Base-by-base conservation (phyloP, 2,113 vertebrate species). In the Oryzias melastigma region DNA sequence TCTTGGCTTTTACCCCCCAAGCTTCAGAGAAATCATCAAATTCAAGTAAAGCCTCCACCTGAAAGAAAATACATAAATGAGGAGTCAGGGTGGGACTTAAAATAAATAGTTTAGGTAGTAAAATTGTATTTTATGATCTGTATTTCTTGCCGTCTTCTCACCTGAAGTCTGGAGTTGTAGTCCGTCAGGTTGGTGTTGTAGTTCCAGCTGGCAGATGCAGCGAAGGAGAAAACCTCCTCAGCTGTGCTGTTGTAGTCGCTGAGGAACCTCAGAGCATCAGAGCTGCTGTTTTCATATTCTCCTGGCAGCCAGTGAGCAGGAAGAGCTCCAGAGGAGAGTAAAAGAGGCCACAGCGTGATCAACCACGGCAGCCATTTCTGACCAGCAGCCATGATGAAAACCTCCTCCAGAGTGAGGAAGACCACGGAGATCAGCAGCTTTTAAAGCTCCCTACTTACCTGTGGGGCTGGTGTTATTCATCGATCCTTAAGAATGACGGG, bases 101-200 rank as follows among this genome's bases (percentile, higher is more conserved):
- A n/a, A n/a, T n/a, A n/a, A n/a, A n/a, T n/a, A n/a, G n/a, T n/a
- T n/a, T n/a, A n/a, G n/a, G n/a, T n/a, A n/a, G n/a, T n/a, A n/a
- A n/a, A n/a, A n/a, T n/a, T n/a, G n/a, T n/a, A n/a, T n/a, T n/a
- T n/a, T n/a, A n/a, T n/a, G n/a, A n/a, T n/a, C n/a, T n/a, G n/a
- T n/a, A n/a, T n/a, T n/a, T n/a, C n/a, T n/a, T n/a, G 13, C 4
- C 6, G 17, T n/a, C 3, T 22, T 71, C 82, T 7, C 92, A 99
- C 96, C 96, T 98, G 94, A 71, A 77, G 91, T 63, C 84, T 45
- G 0, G 93, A 92, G 19, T 96, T 98, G 71, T 91, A 55, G 0
- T 24, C 19, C 0, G 93, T 98, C 81, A 99, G 87, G 93, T 99
- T 91, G 86, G 95, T 98, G 88, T 93, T 92, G 87, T 97, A 93